A percentile compares a stretch with the other conserved stretches of the same genome.
phyloP scores from a whole-genome alignment of 1,140 invertebrate species.

The Hormaphis cornu region DNA sequence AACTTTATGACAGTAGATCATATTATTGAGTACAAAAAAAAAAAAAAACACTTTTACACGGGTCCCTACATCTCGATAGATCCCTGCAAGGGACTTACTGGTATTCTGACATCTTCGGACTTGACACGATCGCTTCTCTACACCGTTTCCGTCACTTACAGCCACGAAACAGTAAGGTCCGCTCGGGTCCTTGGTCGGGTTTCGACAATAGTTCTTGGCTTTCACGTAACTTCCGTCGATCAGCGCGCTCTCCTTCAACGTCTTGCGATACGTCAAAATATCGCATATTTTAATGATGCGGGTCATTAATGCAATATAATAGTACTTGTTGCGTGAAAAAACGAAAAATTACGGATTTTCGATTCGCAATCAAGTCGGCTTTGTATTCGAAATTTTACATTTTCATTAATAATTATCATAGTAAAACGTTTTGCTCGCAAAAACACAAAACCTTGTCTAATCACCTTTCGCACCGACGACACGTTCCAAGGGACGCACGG shows the following conservation, averaged over 20 bases:
- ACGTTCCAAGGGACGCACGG: conserved; percentile 14
- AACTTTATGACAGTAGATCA: no score
- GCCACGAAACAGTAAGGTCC: conserved; percentile 3
- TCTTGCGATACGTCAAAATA: neutral
- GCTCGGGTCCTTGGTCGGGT: neutral
- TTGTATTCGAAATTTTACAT: no score
- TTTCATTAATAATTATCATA: no score
- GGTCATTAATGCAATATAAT: no score
- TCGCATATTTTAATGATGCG: no score
- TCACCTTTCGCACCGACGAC: neutral
- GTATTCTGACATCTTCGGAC: neutral
- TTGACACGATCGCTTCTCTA: neutral
- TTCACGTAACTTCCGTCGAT: neutral
- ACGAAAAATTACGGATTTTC: no score
- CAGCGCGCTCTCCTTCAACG: neutral
- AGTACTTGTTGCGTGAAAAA: no score
- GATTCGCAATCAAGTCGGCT: no score
- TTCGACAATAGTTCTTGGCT: conserved; percentile 23
- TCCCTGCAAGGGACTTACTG: neutral
- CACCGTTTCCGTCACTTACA: no score
- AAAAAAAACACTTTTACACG: no score
- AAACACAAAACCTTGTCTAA: neutral
- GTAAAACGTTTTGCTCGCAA: no score
- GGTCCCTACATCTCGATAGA: neutral
- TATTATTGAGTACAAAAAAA: no score